Conservation (phyloP, 2,797 vertebrate genomes). For the Oreochromis grahami region DNA sequence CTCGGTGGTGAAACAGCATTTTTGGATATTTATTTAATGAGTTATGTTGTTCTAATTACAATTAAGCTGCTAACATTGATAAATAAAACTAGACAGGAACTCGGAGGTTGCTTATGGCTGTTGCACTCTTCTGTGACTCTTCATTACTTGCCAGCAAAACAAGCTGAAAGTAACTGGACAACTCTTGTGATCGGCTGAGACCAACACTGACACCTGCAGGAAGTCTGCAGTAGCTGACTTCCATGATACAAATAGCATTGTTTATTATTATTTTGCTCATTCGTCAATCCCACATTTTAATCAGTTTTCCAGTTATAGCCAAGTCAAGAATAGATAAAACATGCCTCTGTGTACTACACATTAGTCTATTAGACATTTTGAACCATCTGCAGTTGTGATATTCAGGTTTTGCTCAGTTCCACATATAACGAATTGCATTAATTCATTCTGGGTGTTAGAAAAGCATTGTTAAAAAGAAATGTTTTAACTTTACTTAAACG, state of each 20-base stretch:
- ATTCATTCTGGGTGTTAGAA: background rate
- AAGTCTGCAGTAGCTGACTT: background rate
- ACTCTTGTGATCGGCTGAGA: background rate
- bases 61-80: background rate
- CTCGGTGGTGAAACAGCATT: background rate
- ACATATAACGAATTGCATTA: background rate
- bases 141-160: background rate
- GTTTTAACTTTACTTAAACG: background rate
- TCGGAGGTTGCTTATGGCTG: background rate
- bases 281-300: background rate
- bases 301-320: background rate
- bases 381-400: background rate
- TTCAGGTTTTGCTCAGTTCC: background rate
- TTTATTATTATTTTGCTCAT: background rate
- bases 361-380: background rate
- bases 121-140: background rate
- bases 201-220: conserved; percentile 33
- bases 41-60: background rate
- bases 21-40: background rate
- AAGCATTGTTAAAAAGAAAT: background rate
- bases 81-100: background rate
- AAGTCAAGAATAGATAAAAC: background rate
- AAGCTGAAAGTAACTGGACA: background rate
- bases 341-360: background rate
- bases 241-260: background rate